Conservation (phyloP, 2,888 invertebrate species). For the Luperina nickerlii region DNA sequence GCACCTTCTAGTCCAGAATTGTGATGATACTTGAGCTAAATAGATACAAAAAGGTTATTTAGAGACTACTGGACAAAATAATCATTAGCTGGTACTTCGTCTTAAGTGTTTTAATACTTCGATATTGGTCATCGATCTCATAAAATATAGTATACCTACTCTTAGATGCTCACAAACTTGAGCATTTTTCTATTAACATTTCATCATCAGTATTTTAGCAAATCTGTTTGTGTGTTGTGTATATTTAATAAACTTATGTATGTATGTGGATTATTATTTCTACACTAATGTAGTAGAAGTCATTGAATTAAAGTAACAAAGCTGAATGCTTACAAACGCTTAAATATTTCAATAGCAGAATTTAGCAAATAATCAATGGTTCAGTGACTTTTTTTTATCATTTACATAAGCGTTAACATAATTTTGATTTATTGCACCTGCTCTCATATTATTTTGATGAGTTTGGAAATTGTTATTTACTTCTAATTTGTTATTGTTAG, state of each 20-base stretch:
- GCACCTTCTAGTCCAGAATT: slow-evolving; percentile 43
- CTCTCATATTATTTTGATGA: slow-evolving; percentile 16
- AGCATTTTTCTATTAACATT: slow-evolving; percentile 36
- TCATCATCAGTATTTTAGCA: slow-evolving; percentile 39
- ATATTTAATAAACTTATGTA: slow-evolving; percentile 28
- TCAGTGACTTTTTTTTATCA: not conserved
- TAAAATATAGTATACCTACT: slow-evolving; percentile 40
- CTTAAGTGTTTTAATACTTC: slow-evolving; percentile 45
- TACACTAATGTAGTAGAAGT: slow-evolving; percentile 42
- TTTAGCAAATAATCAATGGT: not conserved
- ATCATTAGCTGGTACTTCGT: slow-evolving; percentile 43
- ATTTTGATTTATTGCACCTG: slow-evolving; percentile 12
- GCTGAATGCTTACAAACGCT: not conserved
- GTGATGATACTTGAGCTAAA: slow-evolving; percentile 46
- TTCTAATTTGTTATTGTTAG: slow-evolving; percentile 60
- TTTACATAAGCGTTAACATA: not conserved
- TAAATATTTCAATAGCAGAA: slow-evolving; percentile 15
- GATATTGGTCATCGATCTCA: slow-evolving; percentile 43
- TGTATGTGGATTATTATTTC: slow-evolving; percentile 49
- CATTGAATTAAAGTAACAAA: slow-evolving; percentile 19
- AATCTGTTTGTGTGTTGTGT: slow-evolving; percentile 42
- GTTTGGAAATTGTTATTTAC: slow-evolving; percentile 47
- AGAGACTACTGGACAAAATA: slow-evolving; percentile 21
- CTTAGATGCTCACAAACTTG: slow-evolving; percentile 28
- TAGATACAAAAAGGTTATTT: slow-evolving; percentile 15